Evolutionary conservation across 2,888 invertebrate genomes (phyloP), one percentile per base, ranked within the genome.

Genomic region (Cataglyphis cursor): DNA sequence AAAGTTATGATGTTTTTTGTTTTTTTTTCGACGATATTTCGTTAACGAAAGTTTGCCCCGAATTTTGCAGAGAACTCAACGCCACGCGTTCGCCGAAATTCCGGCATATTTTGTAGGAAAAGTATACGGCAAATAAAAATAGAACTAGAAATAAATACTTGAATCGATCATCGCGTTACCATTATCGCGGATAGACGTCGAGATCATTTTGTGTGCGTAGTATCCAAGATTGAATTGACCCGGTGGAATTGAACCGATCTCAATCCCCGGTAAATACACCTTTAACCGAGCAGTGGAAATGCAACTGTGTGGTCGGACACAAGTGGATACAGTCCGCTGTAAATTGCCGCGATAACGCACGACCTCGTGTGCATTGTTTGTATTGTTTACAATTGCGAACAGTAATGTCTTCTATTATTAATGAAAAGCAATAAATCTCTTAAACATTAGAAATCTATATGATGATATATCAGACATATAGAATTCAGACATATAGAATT

Each of bases 241-340:
- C 3, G 4, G n/a, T 44, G 21, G 9, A 51, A 9, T 54, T 54
- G 9, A 51, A 5, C 1, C 8, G 51, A 64, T 38, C 54, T 76
- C 75, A 65, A 54, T 76, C 54, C 65, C 51, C 54, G 54, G 65
- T 76, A 76, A 76, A 76, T 76, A 54, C 12, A n/a, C 6, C 54
- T 24, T 87, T 84, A 89, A 73, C 73, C 70, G 59, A 81, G 70
- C 41, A 81, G 73, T 81, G 57, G 84, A 72, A 84, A 72, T 24
- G 48, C 44, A 41, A 84, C 75, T 57, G 4, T 74, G 38, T 76
- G 68, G 73, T 78, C 78, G 75, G 78, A 70, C 65, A 70, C 41
- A 18, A 59, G 73, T 35, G 21, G 59, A 38, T 61, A 74, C 15
- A 74, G 44, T 2, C n/a, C 54, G 24, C 66, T 75, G 75, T 80